phyloP scores from a whole-genome alignment of 2,888 invertebrate species.

The Lasioglossum figueresi region DNA sequence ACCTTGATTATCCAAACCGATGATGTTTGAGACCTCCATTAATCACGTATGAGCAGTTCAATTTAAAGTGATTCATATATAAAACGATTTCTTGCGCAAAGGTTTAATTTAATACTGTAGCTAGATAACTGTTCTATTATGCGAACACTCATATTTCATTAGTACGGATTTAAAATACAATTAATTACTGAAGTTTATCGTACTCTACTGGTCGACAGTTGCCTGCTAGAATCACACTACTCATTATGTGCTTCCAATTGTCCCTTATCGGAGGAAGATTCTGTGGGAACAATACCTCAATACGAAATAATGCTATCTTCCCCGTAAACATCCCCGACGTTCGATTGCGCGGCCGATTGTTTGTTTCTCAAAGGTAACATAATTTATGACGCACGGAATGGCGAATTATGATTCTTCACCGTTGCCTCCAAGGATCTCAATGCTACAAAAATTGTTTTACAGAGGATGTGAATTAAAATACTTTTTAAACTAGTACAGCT shows the following conservation, averaged over 20 bases:
- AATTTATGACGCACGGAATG: not conserved
- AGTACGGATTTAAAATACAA: no score
- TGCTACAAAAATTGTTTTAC: not conserved
- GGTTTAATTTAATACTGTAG: no score
- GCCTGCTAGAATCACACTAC: not conserved
- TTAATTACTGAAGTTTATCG: not conserved
- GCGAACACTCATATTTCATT: no score
- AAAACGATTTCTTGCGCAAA: no score
- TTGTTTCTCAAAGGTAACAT: not conserved
- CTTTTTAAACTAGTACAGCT: not conserved
- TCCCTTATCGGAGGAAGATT: not conserved
- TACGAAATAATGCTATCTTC: constrained; percentile 1
- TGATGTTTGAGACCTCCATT: no score
- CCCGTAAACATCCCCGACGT: not conserved
- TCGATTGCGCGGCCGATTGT: constrained; percentile 7
- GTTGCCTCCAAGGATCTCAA: not conserved
- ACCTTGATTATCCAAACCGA: no score
- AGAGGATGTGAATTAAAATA: not conserved
- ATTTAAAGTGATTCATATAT: no score
- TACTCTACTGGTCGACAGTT: not conserved
- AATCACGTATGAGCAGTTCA: no score
- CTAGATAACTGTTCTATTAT: no score
- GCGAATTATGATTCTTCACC: no score
- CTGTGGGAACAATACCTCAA: not conserved
- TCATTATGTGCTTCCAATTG: not conserved